Percentiles rank a stretch among this genome's conserved stretches.
Conservation (phyloP, 92 coral and sea anemone genomes). For the Diadumene lineata region DNA sequence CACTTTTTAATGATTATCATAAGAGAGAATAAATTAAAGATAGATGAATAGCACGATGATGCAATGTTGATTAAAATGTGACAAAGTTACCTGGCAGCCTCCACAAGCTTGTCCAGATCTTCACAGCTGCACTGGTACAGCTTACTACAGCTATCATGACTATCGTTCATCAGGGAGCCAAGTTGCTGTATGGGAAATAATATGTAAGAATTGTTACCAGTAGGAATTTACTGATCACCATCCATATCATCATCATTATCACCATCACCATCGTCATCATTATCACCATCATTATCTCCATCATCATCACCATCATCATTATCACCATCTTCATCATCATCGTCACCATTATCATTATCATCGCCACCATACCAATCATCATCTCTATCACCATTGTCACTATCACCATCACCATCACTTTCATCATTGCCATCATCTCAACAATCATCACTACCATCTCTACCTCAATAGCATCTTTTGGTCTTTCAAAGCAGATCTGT, state of each 20-base stretch:
- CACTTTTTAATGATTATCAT: no score
- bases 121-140: constrained; percentile 93
- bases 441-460: background rate
- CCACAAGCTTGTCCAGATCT: constrained; percentile 76
- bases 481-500: constrained; percentile 74
- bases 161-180: constrained; percentile 91
- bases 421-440: constrained; percentile 1
- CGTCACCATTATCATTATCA: background rate
- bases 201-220: no score
- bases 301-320: background rate
- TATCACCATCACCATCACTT: background rate
- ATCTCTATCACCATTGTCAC: background rate
- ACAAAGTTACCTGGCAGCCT: constrained; percentile 69
- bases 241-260: background rate
- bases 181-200: constrained; percentile 44
- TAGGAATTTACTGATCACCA: background rate
- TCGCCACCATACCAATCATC: background rate
- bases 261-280: background rate
- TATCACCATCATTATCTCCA: background rate
- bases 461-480: constrained; percentile 70
- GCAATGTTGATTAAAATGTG: background rate
- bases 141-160: constrained; percentile 85
- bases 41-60: no score
- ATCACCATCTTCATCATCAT: background rate
- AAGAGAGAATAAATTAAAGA: no score